Percentiles rank a stretch among this genome's conserved stretches.
Conservation (phyloP, 2,888 invertebrate species). For the Morpho helenor region DNA sequence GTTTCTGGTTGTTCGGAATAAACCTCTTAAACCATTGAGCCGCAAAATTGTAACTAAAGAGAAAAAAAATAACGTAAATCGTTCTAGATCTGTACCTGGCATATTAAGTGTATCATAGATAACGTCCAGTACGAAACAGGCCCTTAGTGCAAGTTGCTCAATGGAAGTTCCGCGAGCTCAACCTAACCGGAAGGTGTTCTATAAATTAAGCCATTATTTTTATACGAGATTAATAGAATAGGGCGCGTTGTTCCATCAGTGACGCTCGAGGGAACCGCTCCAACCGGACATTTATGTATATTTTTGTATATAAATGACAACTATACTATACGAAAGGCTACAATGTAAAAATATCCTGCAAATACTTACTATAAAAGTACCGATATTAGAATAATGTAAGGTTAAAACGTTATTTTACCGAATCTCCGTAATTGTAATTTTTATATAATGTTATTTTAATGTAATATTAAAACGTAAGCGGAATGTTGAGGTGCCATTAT, state of each 20-base stretch:
- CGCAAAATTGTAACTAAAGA: too few relatives aligned
- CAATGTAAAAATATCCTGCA: slow-evolving; percentile 66
- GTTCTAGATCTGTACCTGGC: too few relatives aligned
- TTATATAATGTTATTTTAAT: slow-evolving; percentile 69
- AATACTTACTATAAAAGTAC: slow-evolving; percentile 49
- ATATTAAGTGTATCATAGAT: too few relatives aligned
- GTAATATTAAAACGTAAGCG: slow-evolving; percentile 63
- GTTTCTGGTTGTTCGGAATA: too few relatives aligned
- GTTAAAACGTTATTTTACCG: slow-evolving; percentile 61
- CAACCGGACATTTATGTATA: slow-evolving; percentile 69
- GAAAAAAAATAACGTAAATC: too few relatives aligned
- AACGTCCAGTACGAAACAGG: background rate
- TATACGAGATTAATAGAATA: slow-evolving; percentile 44
- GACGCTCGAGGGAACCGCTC: slow-evolving; percentile 36
- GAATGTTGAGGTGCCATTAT: slow-evolving; percentile 76
- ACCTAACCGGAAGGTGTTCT: slow-evolving; percentile 37
- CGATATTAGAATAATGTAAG: slow-evolving; percentile 47
- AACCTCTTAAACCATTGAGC: too few relatives aligned
- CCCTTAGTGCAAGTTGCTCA: slow-evolving; percentile 19
- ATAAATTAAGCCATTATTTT: slow-evolving; percentile 58
- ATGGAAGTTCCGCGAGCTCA: slow-evolving; percentile 33
- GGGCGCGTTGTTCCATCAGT: slow-evolving; percentile 30
- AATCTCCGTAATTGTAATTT: slow-evolving; percentile 74
- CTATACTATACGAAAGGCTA: slow-evolving; percentile 50
- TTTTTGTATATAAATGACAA: slow-evolving; percentile 74